These are phyloP conservation scores for Apis laboriosa DNA, from an alignment of 1,140 invertebrate genomes.

Conservation along the genomic window DNA sequence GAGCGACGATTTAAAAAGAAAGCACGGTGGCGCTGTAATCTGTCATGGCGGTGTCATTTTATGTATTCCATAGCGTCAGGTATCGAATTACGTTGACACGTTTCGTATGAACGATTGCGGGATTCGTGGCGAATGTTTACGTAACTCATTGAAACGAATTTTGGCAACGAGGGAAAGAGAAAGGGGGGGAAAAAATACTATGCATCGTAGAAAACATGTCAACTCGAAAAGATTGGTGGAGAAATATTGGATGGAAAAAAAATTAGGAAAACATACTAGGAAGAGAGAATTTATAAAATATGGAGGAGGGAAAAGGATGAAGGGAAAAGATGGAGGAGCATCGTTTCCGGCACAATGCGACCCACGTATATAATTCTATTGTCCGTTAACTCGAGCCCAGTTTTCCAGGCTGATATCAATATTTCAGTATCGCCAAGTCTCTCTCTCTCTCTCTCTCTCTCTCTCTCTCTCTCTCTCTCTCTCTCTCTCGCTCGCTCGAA, in stretches of 20 bases:
- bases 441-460: not conserved
- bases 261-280: not conserved
- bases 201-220: not conserved
- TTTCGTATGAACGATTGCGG: not conserved
- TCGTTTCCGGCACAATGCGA: conserved; percentile 20
- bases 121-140: not conserved
- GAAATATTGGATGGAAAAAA: not conserved
- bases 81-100: not conserved
- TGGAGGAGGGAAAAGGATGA: too few species aligned
- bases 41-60: not conserved
- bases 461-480: not conserved
- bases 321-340: conserved; percentile 2
- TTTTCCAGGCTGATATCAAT: conserved; percentile 44
- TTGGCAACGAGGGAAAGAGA: too few species aligned
- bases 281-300: not conserved
- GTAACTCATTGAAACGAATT: not conserved
- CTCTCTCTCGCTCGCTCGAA: not conserved
- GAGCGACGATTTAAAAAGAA: not conserved
- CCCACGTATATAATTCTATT: conserved; percentile 26
- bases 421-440: conserved; percentile 25
- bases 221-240: not conserved
- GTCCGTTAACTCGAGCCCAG: conserved; percentile 35
- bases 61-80: not conserved
- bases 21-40: not conserved
- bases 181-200: fast-evolving